A percentile compares a stretch with the other conserved stretches of the same genome.
phyloP scores from a whole-genome alignment of 1,140 invertebrate species.

The Gonatopus flavifemur region DNA sequence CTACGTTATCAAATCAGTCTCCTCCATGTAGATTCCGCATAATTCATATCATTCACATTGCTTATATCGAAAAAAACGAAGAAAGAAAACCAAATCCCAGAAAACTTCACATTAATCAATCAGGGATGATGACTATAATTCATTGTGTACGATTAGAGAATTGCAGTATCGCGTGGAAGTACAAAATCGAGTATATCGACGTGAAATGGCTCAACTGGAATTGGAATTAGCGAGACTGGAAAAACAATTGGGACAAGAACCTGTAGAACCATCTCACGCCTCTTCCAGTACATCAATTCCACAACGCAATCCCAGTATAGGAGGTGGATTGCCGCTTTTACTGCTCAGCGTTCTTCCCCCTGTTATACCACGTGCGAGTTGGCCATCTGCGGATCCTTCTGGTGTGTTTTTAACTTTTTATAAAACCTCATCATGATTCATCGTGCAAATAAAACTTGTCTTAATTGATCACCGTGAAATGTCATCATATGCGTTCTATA shows the following conservation, averaged over 20 bases:
- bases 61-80: no score
- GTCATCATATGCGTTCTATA: no score
- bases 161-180: slow-evolving; percentile 84
- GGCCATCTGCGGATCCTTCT: slow-evolving; percentile 68
- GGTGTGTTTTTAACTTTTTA: slow-evolving; percentile 48
- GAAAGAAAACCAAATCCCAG: no score
- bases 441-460: slow-evolving; percentile 30
- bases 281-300: slow-evolving; percentile 62
- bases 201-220: slow-evolving; percentile 79
- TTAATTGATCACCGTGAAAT: no score
- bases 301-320: slow-evolving; percentile 67
- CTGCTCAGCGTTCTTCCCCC: slow-evolving; percentile 72
- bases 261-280: slow-evolving; percentile 56
- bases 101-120: no score
- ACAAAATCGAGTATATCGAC: slow-evolving; percentile 85
- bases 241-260: slow-evolving; percentile 62
- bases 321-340: slow-evolving; percentile 69
- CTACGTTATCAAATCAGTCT: no score
- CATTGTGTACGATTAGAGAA: slow-evolving; percentile 69
- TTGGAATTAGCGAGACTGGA: slow-evolving; percentile 78
- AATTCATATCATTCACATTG: neutral
- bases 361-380: slow-evolving; percentile 73
- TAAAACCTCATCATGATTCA: slow-evolving; percentile 17
- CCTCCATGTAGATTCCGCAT: neutral
- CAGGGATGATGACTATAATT: no score